A percentile compares a stretch with the other conserved stretches of the same genome.
Evolutionary conservation across 2,797 vertebrate genomes (phyloP).

Genomic region (Melanotaenia pygmaea): DNA sequence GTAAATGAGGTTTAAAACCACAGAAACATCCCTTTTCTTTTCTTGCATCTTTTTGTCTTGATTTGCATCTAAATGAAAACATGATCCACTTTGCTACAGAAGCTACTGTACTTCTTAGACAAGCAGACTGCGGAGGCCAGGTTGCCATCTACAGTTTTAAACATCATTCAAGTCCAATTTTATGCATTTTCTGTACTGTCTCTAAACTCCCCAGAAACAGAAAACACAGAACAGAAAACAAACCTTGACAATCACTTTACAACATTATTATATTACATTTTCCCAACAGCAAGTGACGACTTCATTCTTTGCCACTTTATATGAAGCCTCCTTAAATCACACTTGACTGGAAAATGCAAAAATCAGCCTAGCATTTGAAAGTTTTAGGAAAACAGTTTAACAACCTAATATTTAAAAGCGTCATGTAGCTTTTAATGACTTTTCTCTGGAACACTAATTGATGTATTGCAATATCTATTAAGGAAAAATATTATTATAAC

Average conservation of each 20-base stretch:
- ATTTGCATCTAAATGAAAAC: constrained; percentile 26
- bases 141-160: constrained; percentile 54
- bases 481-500: constrained; percentile 74
- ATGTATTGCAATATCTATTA: constrained; percentile 70
- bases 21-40: not conserved
- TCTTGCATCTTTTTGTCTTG: not conserved
- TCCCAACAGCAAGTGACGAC: not conserved
- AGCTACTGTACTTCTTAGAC: constrained; percentile 29
- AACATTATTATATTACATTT: constrained; percentile 2
- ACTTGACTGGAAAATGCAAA: constrained; percentile 1
- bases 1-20: not conserved
- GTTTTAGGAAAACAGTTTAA: constrained; percentile 30
- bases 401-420: constrained; percentile 40
- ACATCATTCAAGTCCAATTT: constrained; percentile 4
- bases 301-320: not conserved
- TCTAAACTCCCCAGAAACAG: not conserved
- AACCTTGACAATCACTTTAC: not conserved
- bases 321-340: constrained; percentile 1
- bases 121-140: constrained; percentile 41
- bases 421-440: constrained; percentile 69
- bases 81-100: constrained; percentile 28
- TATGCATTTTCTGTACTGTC: not conserved
- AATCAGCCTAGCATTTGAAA: constrained; percentile 22
- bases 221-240: too few relatives aligned
- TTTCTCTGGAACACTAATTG: constrained; percentile 70